Evolutionary conservation across 2,797 vertebrate genomes (phyloP).

Genomic region (Chelmon rostratus): DNA sequence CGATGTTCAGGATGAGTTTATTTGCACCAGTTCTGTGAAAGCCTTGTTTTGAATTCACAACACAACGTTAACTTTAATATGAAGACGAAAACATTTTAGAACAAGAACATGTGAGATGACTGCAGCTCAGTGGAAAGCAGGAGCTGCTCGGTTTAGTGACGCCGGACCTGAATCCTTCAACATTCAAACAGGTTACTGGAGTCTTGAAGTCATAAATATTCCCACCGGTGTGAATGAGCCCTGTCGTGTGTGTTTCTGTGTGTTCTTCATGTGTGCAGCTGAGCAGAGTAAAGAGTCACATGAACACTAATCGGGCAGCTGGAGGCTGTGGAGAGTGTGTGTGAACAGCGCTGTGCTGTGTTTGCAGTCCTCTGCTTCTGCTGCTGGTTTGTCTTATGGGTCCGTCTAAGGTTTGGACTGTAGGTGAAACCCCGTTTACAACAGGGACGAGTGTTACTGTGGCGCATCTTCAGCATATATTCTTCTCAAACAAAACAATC

Average conservation of each 20-base stretch:
- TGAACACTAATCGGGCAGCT: slow-evolving; percentile 40
- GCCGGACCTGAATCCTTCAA: slow-evolving; percentile 47
- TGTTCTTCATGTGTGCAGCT: slow-evolving; percentile 48
- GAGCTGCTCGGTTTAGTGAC: slow-evolving; percentile 15
- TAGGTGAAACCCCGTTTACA: slow-evolving; percentile 21
- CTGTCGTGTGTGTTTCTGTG: slow-evolving; percentile 12
- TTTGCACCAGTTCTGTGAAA: background rate
- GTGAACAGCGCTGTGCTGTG: slow-evolving; percentile 16
- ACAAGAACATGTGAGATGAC: slow-evolving; percentile 1
- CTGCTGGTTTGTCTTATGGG: slow-evolving; percentile 3
- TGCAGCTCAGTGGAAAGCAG: background rate
- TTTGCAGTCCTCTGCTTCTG: slow-evolving; percentile 17
- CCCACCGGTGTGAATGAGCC: background rate
- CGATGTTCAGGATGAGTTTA: background rate
- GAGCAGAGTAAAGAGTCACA: slow-evolving; percentile 42
- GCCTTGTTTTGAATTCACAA: background rate
- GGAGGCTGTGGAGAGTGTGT: slow-evolving; percentile 9
- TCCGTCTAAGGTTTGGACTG: slow-evolving; percentile 24
- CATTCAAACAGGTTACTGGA: slow-evolving; percentile 22
- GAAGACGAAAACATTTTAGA: slow-evolving; percentile 18
- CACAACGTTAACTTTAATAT: background rate
- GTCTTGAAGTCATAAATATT: background rate
- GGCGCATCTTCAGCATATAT: slow-evolving; percentile 32
- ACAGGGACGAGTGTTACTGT: slow-evolving; percentile 11
- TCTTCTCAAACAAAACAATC: slow-evolving; percentile 43